Base-by-base conservation (phyloP, 2,113 vertebrate genomes). In the Urocitellus parryii region DNA sequence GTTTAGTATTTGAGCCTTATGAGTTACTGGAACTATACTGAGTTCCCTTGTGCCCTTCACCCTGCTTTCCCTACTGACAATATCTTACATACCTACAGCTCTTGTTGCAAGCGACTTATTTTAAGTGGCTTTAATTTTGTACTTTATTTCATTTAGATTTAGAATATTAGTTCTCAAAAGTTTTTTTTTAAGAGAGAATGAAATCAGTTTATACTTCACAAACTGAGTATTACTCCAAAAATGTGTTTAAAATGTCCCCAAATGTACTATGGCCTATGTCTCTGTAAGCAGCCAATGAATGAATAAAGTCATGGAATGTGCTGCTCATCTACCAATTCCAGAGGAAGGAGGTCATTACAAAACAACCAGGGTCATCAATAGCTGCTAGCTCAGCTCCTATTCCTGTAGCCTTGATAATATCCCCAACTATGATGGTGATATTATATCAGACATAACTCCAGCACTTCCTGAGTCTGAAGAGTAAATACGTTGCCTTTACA, bases 121-220 rank as follows among this genome's bases (percentile, higher is more conserved):
- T 61, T 5, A 67, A 93, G 45, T 93, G 51, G 9, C 0, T 1
- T 45, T 94, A 42, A 3, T 18, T 72, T 70, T 74, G 22, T 8
- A 53, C 85, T 79, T 84, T 24, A 76, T 76, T 93, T 94, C 4
- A 77, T 32, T 88, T 94, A 8, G 8, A 22, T 79, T 51, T 96
- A 78, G 16, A 17, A 96, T 79, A n/a, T 51, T 82, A 29, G 4
- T 85, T 34, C 56, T 97, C 68, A 84, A 63, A 92, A 65, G 7
- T 34, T 84, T 76, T 74, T 77, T 80, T 74, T 11, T 20, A 65
- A 93, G 12, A 83, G 2, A 9, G 16, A 88, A 74, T 56, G 0
- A 87, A 93, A 88, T 90, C 25, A 42, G 7, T 67, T 92, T 79
- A 79, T 32, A 96, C 37, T 56, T 90, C 68, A 88, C 24, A 80